These are phyloP conservation scores for Armadillidium nasatum DNA, from an alignment of 1,140 invertebrate genomes.

Conservation along the genomic window DNA sequence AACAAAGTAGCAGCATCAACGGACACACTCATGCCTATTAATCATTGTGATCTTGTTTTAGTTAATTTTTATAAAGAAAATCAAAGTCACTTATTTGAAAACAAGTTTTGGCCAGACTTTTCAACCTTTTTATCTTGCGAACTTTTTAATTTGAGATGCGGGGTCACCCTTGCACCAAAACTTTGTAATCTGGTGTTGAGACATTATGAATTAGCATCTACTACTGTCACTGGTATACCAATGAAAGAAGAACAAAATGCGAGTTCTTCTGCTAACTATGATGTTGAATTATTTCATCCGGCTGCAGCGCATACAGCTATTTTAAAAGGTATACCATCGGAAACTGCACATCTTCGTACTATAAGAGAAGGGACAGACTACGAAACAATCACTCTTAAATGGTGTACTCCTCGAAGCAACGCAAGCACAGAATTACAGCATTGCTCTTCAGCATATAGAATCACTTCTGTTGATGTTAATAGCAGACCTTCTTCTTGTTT, in stretches of 20 bases:
- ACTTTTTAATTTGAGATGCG: conserved; percentile 54
- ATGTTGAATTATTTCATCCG: conserved; percentile 91
- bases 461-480: conserved; percentile 93
- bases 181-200: conserved; percentile 59
- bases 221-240: conserved; percentile 94
- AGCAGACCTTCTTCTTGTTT: conserved; percentile 88
- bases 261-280: conserved; percentile 94
- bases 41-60: conserved; percentile 40
- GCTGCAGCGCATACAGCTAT: conserved; percentile 74
- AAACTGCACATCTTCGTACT: conserved; percentile 52
- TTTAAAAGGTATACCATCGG: conserved; percentile 52
- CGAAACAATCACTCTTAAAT: conserved; percentile 80
- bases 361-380: conserved; percentile 63
- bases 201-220: conserved; percentile 89
- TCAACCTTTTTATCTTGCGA: conserved; percentile 45
- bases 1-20: conserved; percentile 66
- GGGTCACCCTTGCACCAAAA: conserved; percentile 58
- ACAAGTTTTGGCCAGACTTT: conserved; percentile 47
- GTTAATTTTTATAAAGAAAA: conserved; percentile 45
- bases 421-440: conserved; percentile 71
- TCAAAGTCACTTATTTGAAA: conserved; percentile 33
- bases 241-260: conserved; percentile 99
- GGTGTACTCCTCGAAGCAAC: conserved; percentile 87
- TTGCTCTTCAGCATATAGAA: conserved; percentile 75
- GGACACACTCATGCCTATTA: conserved; percentile 49